These are phyloP conservation scores for Sylvicapra grimmia DNA, from an alignment of 2,113 vertebrate genomes.

Conservation along the genomic window DNA sequence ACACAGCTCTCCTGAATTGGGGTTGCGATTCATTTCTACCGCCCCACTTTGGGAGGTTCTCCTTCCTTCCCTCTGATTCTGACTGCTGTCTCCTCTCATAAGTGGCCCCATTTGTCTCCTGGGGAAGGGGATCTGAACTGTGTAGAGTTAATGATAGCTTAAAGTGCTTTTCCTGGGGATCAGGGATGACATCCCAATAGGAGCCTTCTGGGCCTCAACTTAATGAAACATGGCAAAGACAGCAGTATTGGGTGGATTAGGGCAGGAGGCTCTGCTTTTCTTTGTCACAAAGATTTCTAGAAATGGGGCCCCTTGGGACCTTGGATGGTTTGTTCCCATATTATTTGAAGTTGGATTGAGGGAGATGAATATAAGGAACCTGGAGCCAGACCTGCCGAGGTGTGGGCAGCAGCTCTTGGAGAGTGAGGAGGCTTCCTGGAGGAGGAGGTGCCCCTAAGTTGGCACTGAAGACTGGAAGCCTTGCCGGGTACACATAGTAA, in stretches of 20 bases:
- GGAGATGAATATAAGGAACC: neutral
- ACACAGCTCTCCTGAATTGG: neutral
- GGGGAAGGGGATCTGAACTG: neutral
- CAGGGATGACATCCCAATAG: neutral
- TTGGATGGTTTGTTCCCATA: neutral
- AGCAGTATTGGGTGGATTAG: neutral
- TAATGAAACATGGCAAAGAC: neutral
- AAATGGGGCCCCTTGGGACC: neutral
- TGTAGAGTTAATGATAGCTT: neutral
- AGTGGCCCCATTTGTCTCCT: neutral
- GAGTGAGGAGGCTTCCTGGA: neutral
- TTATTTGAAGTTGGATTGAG: neutral
- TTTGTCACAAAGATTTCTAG: neutral
- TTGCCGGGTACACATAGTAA: neutral
- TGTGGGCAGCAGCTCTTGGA: neutral
- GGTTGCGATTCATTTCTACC: neutral
- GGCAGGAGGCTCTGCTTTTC: neutral
- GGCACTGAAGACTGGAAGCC: neutral
- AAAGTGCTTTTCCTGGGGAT: neutral
- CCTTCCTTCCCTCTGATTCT: neutral
- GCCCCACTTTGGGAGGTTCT: neutral
- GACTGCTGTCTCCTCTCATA: neutral
- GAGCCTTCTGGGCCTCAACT: neutral
- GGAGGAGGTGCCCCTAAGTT: neutral
- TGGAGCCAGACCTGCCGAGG: neutral